Conservation (phyloP, 2,888 invertebrate species). For the Anodontia alba region DNA sequence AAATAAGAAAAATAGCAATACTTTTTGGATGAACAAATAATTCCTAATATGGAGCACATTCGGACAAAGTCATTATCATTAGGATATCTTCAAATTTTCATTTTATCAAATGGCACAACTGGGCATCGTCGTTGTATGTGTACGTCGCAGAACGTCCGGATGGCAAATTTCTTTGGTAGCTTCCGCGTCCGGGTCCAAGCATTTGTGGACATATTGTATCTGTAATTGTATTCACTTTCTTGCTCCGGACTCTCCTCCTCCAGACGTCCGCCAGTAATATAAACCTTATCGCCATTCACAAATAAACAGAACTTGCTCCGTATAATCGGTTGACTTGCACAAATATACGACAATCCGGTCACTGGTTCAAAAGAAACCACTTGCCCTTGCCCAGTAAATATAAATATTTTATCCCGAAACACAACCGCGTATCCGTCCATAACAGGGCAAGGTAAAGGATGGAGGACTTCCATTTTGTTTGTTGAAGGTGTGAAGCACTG, state of each 20-base stretch:
- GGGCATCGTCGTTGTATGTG: conserved; percentile 13
- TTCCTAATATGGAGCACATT: no score
- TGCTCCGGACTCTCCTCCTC: background rate
- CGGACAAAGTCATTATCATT: no score
- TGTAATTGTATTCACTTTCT: conserved; percentile 5
- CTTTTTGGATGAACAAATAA: no score
- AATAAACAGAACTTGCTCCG: background rate
- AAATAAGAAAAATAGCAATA: no score
- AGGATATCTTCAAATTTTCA: background rate
- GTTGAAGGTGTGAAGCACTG: background rate
- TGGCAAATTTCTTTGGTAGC: background rate
- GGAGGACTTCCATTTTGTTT: conserved; percentile 3
- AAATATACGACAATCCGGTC: background rate
- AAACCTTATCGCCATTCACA: background rate
- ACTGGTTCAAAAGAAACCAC: background rate
- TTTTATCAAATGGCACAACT: conserved; percentile 14
- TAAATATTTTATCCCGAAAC: conserved; percentile 6
- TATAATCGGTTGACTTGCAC: conserved; percentile 3
- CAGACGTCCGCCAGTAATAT: background rate
- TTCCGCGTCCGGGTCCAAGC: conserved; percentile 2
- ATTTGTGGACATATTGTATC: conserved; percentile 5
- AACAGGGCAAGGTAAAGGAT: conserved; percentile 1
- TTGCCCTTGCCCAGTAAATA: background rate
- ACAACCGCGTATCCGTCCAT: background rate
- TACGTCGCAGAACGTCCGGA: background rate